Evolutionary conservation across 2,797 vertebrate genomes (phyloP).

Genomic region (Arnoldichthys spilopterus): DNA sequence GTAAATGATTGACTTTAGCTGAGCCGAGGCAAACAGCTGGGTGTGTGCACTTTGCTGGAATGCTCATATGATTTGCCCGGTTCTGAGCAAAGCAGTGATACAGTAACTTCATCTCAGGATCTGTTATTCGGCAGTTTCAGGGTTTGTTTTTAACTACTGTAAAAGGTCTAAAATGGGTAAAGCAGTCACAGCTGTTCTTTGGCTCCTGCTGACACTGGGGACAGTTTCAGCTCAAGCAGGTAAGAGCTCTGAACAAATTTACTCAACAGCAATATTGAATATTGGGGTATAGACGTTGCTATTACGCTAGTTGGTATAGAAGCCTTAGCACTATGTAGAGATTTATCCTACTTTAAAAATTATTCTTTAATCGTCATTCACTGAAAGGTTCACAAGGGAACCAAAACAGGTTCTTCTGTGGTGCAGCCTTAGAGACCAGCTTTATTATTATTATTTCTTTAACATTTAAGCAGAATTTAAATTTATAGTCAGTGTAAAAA

Average conservation of each 20-base stretch:
- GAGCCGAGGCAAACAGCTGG: neutral
- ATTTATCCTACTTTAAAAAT: too few species aligned
- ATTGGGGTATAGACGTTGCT: too few species aligned
- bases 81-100: neutral
- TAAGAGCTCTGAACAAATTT: constrained; percentile 54
- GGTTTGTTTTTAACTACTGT: neutral
- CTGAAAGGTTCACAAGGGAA: too few species aligned
- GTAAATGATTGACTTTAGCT: constrained; percentile 59
- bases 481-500: too few species aligned
- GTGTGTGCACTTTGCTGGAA: neutral
- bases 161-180: constrained; percentile 58
- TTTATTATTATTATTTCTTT: too few species aligned
- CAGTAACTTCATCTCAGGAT: neutral
- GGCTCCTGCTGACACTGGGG: constrained; percentile 65
- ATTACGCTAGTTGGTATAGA: too few species aligned
- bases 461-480: too few species aligned
- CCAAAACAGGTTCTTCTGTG: too few species aligned
- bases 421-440: too few species aligned
- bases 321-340: too few species aligned
- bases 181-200: constrained; percentile 42
- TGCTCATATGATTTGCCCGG: constrained; percentile 23
- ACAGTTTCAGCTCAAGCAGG: constrained; percentile 79
- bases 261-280: neutral
- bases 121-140: too few species aligned
- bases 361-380: too few species aligned